These are phyloP conservation scores for Columba guinea DNA, from an alignment of 2,797 vertebrate genomes.

Conservation along the genomic window DNA sequence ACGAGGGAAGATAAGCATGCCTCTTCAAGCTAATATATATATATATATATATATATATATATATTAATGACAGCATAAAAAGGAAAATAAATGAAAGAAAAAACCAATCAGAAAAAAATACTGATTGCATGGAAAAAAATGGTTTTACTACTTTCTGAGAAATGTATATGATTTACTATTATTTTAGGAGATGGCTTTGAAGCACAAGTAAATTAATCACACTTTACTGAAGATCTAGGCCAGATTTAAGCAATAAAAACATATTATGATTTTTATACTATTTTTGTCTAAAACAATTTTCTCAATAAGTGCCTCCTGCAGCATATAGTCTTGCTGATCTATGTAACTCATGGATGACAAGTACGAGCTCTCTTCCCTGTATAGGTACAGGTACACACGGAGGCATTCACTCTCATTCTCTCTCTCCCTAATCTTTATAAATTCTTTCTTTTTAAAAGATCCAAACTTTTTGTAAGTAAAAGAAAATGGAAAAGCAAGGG, in stretches of 20 bases:
- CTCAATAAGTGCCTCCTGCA: neutral
- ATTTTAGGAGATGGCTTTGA: neutral
- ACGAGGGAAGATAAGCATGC: neutral
- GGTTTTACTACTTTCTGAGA: neutral
- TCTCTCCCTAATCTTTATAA: neutral
- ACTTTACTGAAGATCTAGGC: neutral
- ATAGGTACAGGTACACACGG: neutral
- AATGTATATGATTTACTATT: neutral
- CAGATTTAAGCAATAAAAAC: neutral
- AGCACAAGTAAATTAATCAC: neutral
- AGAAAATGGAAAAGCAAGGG: neutral
- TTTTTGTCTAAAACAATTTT: neutral
- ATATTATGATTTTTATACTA: neutral
- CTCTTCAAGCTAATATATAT: constrained; percentile 10
- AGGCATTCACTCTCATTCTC: neutral
- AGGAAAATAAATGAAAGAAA: neutral
- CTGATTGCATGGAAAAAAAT: neutral
- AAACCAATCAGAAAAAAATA: neutral
- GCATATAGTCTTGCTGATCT: neutral
- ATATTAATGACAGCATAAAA: accelerated
- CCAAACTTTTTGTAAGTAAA: constrained; percentile 13
- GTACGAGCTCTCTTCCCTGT: neutral
- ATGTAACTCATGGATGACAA: neutral
- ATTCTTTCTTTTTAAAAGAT: constrained; percentile 17
- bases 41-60: neutral